Percentiles rank a stretch among this genome's conserved stretches.
phyloP scores from a whole-genome alignment of 2,113 vertebrate species.

The Donacobius atricapilla region DNA sequence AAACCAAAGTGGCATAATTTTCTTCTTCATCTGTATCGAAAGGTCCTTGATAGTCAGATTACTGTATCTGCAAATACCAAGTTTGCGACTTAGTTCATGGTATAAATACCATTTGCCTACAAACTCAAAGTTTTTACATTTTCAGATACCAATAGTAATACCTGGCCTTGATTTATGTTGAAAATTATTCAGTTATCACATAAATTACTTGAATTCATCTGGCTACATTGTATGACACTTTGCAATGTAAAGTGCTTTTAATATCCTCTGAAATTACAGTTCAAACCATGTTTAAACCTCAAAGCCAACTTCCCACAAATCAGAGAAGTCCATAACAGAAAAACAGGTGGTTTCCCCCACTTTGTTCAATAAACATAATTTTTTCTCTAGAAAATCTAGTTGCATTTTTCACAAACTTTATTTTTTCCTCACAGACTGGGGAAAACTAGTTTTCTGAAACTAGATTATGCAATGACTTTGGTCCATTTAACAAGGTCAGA shows the following conservation, averaged over 20 bases:
- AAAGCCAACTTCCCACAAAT: not conserved
- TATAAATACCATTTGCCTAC: not conserved
- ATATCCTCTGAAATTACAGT: not conserved
- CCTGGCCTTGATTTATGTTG: not conserved
- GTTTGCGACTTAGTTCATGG: not conserved
- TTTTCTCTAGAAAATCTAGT: conserved; percentile 3
- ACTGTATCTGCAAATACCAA: not conserved
- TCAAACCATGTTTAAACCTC: not conserved
- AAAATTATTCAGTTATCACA: not conserved
- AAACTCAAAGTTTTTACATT: not conserved
- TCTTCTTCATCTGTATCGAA: not conserved
- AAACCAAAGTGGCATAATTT: not conserved
- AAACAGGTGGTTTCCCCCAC: not conserved
- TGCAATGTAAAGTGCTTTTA: not conserved
- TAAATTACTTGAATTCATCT: not conserved
- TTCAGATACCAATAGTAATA: not conserved
- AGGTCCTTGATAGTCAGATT: not conserved
- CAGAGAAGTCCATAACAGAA: not conserved
- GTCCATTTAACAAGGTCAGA: conserved; percentile 82
- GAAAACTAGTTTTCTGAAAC: conserved; percentile 72
- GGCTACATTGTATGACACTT: not conserved
- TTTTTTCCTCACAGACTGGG: conserved; percentile 32
- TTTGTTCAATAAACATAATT: not conserved
- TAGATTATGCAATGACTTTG: conserved; percentile 72
- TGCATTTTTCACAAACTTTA: conserved; percentile 10